Evolutionary conservation across 1,140 invertebrate genomes (phyloP), one percentile per base, ranked within the genome.

Genomic region (Zaprionus camerounensis): DNA sequence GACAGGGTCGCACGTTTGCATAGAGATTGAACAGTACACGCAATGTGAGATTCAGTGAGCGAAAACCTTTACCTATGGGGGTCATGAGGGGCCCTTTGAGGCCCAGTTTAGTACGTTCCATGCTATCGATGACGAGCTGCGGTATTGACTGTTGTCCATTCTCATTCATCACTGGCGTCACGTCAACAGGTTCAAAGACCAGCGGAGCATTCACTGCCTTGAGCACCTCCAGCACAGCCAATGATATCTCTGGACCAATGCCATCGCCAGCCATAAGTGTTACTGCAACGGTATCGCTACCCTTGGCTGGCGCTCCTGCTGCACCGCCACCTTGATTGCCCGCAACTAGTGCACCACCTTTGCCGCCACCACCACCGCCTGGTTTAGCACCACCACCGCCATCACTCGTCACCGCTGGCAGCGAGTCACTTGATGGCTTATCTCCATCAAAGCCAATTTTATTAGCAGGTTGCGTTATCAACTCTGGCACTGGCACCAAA

Each of bases 1-100:
- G 96, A 93, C 99, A 99, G 1, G 99, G 99, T 76, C 99, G 95
- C 2, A 99, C 98, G 94, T 99, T 99, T 1, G 99, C 99, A 93
- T 99, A 99, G 24, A 99, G 94, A 93, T 98, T 99, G 93, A 99
- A 99, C 93, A 99, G 98, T 95, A 99, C 99, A 93, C 99, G 95
- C n/a, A 99, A 94, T 20, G 98, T 98, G 82, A 99, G 95, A 94
- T 99, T 99, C 5, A 99, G 94, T 38, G 99, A 99, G 83, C 99
- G 95, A 93, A 99, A 99, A 24, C 99, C 99, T 94, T 99, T 99
- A 61, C 99, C 99, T 70, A 99, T 96, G 2, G 99, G 99, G 20
- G 99, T 99, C 95, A 98, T 99, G 17, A 99, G 94, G 2, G 99
- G 98, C 6, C 99, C 99, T 94, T 99, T 99, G 1, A 99, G 94